Conservation (phyloP, 2,888 invertebrate species). For the Pachliopta kotzebuea region DNA sequence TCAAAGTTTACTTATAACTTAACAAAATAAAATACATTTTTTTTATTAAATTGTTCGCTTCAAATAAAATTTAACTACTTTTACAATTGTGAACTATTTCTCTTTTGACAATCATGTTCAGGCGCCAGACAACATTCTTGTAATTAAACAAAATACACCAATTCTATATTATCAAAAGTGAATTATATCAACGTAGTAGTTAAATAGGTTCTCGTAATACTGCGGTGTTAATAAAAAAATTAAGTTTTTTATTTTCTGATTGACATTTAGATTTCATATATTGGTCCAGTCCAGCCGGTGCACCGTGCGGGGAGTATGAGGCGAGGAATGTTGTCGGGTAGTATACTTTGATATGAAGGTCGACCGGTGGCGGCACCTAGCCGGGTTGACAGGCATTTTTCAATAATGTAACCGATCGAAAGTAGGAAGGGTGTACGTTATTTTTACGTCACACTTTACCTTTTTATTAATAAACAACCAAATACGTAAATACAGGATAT, state of each 20-base stretch:
- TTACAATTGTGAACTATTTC: too few species aligned
- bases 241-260: neutral
- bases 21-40: too few species aligned
- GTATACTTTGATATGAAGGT: conserved; percentile 13
- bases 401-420: conserved; percentile 9
- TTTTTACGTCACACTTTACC: neutral
- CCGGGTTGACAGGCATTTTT: conserved; percentile 9
- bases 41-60: too few species aligned
- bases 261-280: conserved; percentile 20
- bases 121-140: too few species aligned
- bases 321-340: conserved; percentile 19
- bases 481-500: too few species aligned
- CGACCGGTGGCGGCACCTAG: conserved; percentile 15
- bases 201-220: neutral
- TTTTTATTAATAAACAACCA: neutral
- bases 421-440: conserved; percentile 3
- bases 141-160: too few species aligned
- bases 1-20: too few species aligned
- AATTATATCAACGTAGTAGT: neutral
- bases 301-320: conserved; percentile 7
- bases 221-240: neutral
- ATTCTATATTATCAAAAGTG: neutral
- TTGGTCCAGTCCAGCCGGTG: conserved; percentile 1
- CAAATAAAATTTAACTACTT: too few species aligned
- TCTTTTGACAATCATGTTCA: too few species aligned